Evolutionary conservation across 2,113 vertebrate genomes (phyloP).

Genomic region (Stercorarius parasiticus): DNA sequence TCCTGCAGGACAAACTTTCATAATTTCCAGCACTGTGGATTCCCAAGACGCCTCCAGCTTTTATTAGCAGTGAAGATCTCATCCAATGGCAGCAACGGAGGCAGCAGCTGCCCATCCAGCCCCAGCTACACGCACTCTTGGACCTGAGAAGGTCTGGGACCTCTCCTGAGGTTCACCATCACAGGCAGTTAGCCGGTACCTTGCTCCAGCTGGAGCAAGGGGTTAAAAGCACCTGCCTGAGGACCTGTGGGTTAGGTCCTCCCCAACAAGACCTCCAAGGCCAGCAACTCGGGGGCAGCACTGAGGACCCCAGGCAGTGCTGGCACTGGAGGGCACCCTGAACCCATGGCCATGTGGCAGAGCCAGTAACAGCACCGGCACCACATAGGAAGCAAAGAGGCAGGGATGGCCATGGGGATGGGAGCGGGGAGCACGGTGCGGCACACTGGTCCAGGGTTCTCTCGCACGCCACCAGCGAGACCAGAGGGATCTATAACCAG

Average conservation of each 20-base stretch:
- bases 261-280: neutral
- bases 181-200: neutral
- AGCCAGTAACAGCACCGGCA: neutral
- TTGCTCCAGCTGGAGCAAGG: neutral
- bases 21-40: neutral
- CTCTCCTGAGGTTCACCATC: neutral
- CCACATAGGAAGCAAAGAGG: neutral
- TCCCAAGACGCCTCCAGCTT: neutral
- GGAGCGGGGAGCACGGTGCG: accelerated
- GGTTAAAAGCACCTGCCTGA: neutral
- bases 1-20: neutral
- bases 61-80: neutral
- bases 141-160: neutral
- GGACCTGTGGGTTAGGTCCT: neutral
- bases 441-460: accelerated
- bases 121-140: neutral
- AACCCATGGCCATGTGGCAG: neutral
- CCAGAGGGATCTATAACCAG: neutral
- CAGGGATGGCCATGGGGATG: neutral
- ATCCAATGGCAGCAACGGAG: neutral
- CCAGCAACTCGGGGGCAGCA: accelerated
- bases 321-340: neutral
- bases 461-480: neutral
- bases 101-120: neutral
- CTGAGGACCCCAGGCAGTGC: neutral